Percentiles rank a stretch among this genome's conserved stretches.
Evolutionary conservation across 2,113 vertebrate species (phyloP).

Genomic region (Synodontis membranacea): DNA sequence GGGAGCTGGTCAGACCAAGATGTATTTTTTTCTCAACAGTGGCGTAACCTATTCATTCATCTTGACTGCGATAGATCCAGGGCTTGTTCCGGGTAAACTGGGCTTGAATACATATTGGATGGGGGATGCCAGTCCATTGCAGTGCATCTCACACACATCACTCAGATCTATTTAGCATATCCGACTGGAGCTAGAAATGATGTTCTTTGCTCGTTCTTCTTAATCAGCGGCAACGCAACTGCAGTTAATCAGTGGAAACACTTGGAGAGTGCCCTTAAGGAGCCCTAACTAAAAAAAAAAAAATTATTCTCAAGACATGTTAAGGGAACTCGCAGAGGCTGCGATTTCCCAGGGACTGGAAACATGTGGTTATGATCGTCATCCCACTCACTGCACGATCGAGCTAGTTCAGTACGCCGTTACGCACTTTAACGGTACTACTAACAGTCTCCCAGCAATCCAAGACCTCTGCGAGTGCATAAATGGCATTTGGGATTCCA

Average conservation of each 20-base stretch:
- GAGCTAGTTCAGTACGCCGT: background rate
- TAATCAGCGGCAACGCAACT: background rate
- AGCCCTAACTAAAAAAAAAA: background rate
- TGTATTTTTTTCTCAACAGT: background rate
- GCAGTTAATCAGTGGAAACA: background rate
- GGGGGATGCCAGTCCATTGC: background rate
- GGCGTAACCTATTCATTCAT: background rate
- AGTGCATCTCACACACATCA: background rate
- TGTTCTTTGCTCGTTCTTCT: background rate
- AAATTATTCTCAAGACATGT: background rate
- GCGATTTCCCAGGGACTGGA: background rate
- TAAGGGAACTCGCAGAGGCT: background rate
- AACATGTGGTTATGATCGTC: background rate
- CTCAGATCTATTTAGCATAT: background rate
- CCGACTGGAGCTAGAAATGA: background rate
- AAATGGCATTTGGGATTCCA: background rate
- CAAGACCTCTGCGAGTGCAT: background rate
- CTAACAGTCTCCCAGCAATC: background rate
- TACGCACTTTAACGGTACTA: background rate
- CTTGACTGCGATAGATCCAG: background rate
- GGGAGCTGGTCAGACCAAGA: background rate
- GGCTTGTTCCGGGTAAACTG: background rate
- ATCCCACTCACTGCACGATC: background rate
- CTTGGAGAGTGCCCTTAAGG: background rate
- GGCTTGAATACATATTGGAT: background rate